These are phyloP conservation scores for Polypedilum vanderplanki DNA, from an alignment of 1,140 invertebrate genomes.

Conservation along the genomic window DNA sequence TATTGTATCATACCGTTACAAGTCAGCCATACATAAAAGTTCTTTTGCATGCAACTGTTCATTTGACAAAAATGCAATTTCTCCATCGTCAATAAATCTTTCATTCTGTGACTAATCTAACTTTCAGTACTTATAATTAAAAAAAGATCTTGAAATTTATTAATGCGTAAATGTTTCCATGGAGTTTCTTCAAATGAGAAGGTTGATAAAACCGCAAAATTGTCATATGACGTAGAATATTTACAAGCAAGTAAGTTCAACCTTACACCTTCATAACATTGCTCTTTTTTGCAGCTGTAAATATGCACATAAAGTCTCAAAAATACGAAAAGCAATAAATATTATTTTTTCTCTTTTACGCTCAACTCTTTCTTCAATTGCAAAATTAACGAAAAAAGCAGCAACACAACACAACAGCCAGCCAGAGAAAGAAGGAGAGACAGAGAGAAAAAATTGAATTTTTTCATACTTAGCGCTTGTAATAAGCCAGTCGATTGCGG, in stretches of 20 bases:
- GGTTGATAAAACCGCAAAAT: not conserved
- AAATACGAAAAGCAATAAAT: too few relatives aligned
- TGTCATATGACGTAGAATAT: not conserved
- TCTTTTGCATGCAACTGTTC: conserved; percentile 17
- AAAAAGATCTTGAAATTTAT: not conserved
- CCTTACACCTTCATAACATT: not conserved
- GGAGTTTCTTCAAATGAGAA: not conserved
- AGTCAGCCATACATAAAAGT: not conserved
- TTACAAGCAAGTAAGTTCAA: not conserved
- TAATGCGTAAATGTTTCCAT: not conserved
- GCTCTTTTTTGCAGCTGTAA: too few relatives aligned
- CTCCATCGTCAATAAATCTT: too few relatives aligned
- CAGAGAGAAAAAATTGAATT: not conserved
- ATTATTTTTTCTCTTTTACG: not conserved
- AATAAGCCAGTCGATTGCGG: not conserved
- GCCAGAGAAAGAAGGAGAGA: not conserved
- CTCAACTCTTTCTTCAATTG: not conserved
- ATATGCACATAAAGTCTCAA: too few relatives aligned
- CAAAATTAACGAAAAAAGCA: not conserved
- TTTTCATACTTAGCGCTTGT: not conserved
- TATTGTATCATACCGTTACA: not conserved
- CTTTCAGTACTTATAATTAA: too few relatives aligned
- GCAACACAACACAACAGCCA: not conserved
- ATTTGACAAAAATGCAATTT: not conserved
- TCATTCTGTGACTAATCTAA: too few relatives aligned